Evolutionary conservation across 2,113 vertebrate genomes (phyloP).

Genomic region (Dendropsophus ebraccatus): DNA sequence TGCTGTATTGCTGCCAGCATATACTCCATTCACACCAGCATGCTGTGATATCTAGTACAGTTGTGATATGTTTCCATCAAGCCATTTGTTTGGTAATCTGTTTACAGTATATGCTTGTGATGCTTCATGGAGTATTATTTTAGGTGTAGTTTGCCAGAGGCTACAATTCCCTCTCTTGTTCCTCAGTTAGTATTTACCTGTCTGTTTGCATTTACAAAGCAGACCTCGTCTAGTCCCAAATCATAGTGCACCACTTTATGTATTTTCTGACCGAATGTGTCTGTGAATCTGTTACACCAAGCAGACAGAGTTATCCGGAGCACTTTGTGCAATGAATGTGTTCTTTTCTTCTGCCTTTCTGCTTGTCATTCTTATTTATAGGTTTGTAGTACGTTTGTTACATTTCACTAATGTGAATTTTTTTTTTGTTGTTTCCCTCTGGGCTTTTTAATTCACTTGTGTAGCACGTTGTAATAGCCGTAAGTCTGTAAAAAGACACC

Average conservation of each 20-base stretch:
- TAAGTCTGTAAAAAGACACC: constrained; percentile 53
- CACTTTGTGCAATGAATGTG: constrained; percentile 25
- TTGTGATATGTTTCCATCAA: no score
- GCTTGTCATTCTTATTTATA: constrained; percentile 49
- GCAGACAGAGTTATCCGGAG: neutral
- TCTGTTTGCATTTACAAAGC: neutral
- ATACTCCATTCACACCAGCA: no score
- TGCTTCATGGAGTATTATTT: neutral
- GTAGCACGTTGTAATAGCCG: constrained; percentile 36
- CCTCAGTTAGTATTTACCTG: neutral
- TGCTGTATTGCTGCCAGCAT: no score
- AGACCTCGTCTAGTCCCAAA: neutral
- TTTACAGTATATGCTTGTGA: neutral
- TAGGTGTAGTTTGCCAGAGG: neutral
- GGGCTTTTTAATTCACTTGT: constrained; percentile 54
- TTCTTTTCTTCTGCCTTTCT: constrained; percentile 16
- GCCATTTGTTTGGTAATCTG: no score
- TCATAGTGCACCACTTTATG: neutral
- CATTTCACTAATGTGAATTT: constrained; percentile 37
- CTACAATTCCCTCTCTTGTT: neutral
- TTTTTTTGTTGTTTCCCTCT: constrained; percentile 31
- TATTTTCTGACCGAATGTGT: neutral
- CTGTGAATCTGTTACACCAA: constrained; percentile 58
- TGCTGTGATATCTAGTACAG: neutral
- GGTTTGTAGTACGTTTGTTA: constrained; percentile 21